phyloP scores from a whole-genome alignment of 2,797 vertebrate genomes.

The Dipus sagitta region DNA sequence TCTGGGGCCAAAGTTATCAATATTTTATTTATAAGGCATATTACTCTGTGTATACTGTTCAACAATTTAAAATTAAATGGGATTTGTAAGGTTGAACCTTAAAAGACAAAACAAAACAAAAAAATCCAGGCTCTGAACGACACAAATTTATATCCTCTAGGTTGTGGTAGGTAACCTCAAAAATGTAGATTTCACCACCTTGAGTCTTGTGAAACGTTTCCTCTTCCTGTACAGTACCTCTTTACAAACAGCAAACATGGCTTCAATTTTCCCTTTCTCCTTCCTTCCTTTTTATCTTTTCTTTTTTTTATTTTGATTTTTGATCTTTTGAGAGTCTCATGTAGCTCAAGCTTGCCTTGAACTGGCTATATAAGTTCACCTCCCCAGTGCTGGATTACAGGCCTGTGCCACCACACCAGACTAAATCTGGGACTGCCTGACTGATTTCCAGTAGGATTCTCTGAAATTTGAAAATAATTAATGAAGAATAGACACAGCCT shows the following conservation, averaged over 20 bases:
- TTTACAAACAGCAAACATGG: background rate
- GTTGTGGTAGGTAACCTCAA: background rate
- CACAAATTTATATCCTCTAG: background rate
- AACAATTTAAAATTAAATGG: slow-evolving; percentile 34
- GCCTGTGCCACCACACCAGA: background rate
- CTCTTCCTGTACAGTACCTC: background rate
- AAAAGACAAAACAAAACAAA: background rate
- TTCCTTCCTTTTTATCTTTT: no score
- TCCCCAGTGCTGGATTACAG: background rate
- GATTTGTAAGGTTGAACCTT: background rate
- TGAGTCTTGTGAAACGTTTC: background rate
- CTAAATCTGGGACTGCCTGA: background rate
- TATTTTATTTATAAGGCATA: slow-evolving; percentile 32
- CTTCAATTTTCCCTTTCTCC: no score
- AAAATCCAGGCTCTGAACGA: background rate
- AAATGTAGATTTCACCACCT: background rate
- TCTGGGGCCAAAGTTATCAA: background rate
- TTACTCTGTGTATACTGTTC: background rate
- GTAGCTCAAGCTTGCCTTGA: background rate
- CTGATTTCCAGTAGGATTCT: background rate
- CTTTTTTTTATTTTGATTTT: background rate
- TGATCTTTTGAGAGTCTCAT: background rate
- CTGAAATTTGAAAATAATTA: background rate
- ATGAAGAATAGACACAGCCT: background rate
- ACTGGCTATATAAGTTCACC: background rate